Base-by-base conservation (phyloP, 2,113 vertebrate species). In the Antechinus flavipes region DNA sequence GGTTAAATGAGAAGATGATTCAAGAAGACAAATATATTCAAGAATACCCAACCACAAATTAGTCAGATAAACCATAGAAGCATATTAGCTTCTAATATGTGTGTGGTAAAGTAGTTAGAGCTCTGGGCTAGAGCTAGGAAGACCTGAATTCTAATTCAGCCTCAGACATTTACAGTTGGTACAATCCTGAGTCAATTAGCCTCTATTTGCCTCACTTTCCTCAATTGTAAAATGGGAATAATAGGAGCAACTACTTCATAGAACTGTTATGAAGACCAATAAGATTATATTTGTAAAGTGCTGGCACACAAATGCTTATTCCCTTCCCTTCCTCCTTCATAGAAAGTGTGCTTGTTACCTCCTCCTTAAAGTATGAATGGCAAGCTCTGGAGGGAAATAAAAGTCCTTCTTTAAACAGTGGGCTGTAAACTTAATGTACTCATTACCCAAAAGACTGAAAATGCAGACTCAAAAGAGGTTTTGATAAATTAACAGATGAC, bases 401-500 rank as follows among this genome's bases (percentile, higher is more conserved):
- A 84, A 84, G n/a, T 84, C 68, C 68, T 84, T 8, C 19, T 84
- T 84, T 84, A 84, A 84, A 84, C 68, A 84, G n/a, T 42, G 68
- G 68, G 68, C n/a, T 42, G n/a, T 84, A 84, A 84, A 84, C 68
- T 84, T 84, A 84, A 84, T 84, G 68, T 84, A 42, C 68, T 84
- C 68, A 42, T 84, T 84, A 42, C 68, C 68, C 68, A 84, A 84
- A 84, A 84, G 68, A 84, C 68, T 42, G 68, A 84, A 84, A 84
- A 42, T 84, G n/a, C n/a, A 84, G n/a, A 84, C 35, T 42, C 68
- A 84, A 42, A 84, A 84, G n/a, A 84, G 68, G n/a, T 84, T 84
- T 84, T 84, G 68, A 84, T 84, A 84, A 84, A 84, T 84, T 84
- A 84, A 42, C 68, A 84, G 68, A 84, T 84, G 68, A 84, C 68